Percentiles rank a stretch among this genome's conserved stretches.
These are phyloP conservation scores for Andrena haemorrhoa DNA, from an alignment of 2,888 invertebrate genomes.

Conservation along the genomic window DNA sequence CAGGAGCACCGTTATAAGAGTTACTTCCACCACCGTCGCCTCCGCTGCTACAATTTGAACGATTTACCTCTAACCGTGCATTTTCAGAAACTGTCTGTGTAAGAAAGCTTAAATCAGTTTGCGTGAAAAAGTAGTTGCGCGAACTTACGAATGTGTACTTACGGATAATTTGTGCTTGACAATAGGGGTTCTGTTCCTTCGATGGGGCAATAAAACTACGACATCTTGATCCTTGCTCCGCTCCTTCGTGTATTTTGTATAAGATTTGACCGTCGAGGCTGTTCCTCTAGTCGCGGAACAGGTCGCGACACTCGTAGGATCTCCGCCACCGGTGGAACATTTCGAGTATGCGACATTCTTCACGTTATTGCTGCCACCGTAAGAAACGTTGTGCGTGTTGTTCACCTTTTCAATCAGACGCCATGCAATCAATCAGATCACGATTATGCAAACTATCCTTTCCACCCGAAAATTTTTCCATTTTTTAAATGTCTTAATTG, in stretches of 20 bases:
- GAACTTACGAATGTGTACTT: conserved; percentile 27
- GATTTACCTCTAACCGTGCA: conserved; percentile 87
- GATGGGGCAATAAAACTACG: conserved; percentile 78
- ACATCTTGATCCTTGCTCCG: conserved; percentile 80
- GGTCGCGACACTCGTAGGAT: conserved; percentile 55
- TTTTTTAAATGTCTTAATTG: too few relatives aligned
- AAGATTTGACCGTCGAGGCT: conserved; percentile 59
- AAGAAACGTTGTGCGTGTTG: conserved; percentile 91
- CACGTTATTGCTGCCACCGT: conserved; percentile 87
- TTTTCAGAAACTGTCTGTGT: conserved; percentile 90
- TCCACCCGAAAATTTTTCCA: too few relatives aligned
- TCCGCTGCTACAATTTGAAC: conserved; percentile 86
- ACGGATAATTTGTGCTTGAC: conserved; percentile 81
- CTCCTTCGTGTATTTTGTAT: conserved; percentile 67
- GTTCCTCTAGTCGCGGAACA: conserved; percentile 40
- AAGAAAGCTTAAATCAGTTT: neutral
- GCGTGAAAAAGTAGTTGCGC: too few relatives aligned
- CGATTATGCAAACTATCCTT: neutral
- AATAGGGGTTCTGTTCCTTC: conserved; percentile 79
- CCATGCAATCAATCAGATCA: neutral
- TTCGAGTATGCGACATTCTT: conserved; percentile 86
- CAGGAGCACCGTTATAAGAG: conserved; percentile 1
- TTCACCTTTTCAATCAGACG: conserved; percentile 80
- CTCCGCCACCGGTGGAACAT: conserved; percentile 68
- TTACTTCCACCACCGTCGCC: conserved; percentile 72